Evolutionary conservation across 2,113 vertebrate species (phyloP).

Genomic region (Excalfactoria chinensis): DNA sequence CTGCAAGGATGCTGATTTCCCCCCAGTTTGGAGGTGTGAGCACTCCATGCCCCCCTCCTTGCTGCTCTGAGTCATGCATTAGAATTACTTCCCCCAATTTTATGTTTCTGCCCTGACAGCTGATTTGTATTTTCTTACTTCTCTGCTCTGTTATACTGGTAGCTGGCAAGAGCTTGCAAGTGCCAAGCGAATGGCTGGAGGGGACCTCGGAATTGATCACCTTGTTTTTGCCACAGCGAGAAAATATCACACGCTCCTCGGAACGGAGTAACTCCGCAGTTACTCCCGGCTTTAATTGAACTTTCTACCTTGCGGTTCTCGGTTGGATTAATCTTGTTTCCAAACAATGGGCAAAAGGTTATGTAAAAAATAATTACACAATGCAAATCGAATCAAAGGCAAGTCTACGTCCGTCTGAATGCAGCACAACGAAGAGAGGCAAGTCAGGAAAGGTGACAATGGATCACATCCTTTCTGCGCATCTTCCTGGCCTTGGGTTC

Average conservation of each 20-base stretch:
- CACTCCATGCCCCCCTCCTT: background rate
- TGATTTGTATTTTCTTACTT: conserved; percentile 19
- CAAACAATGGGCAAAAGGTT: background rate
- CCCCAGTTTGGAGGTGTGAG: background rate
- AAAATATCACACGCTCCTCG: background rate
- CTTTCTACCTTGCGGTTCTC: background rate
- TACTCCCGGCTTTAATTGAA: conserved; percentile 19
- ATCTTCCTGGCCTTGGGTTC: background rate
- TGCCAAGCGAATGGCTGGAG: conserved; percentile 35
- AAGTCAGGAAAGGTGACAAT: background rate
- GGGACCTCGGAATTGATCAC: conserved; percentile 67
- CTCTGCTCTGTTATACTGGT: background rate
- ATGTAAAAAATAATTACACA: background rate
- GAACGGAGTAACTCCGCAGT: background rate
- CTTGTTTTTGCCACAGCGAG: conserved; percentile 49
- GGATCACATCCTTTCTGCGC: background rate
- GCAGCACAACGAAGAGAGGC: background rate
- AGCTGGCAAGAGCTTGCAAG: conserved; percentile 7
- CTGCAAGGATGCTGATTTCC: background rate
- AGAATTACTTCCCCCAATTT: conserved; percentile 19
- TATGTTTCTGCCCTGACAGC: conserved; percentile 42
- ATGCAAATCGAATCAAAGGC: conserved; percentile 30
- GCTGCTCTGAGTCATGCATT: conserved; percentile 40
- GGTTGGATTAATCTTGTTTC: conserved; percentile 37
- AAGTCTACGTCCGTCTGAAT: background rate